Evolutionary conservation across 2,797 vertebrate genomes (phyloP), one percentile per base, ranked within the genome.

Genomic region (Acanthis flammea): DNA sequence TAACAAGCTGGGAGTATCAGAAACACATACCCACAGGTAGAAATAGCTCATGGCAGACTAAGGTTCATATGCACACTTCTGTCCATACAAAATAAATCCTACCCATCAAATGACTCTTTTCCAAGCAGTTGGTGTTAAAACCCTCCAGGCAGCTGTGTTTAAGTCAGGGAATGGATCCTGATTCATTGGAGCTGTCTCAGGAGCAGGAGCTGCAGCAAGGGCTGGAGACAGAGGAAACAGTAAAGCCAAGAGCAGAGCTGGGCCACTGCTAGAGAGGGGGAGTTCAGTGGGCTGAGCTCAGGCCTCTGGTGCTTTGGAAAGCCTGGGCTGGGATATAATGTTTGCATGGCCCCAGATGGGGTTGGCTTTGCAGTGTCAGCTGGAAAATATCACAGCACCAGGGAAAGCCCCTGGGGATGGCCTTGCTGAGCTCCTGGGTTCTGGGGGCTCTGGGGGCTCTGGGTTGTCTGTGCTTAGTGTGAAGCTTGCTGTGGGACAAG

Each of bases 41-140:
- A 47, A 67, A 33, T 12, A 82, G 25, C 47, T 91, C 33, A 13
- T 37, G 45, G 17, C 68, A 94, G 50, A 68, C 28, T 41, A 27
- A 88, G 44, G n/a, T 62, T 86, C 55, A 23, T 22, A 6, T 19
- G 45, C 9, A 10, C 12, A 42, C 23, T 73, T 58, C 19, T 73
- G 21, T 19, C 74, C 37, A 12, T 16, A 37, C 41, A 47, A 88
- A 93, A 88, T 19, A 70, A 90, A 63, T 63, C 44, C 37, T 48
- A 44, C 22, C 16, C 31, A 45, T 27, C 2, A 3, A 47, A 60
- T 0, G 0, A 23, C 4, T 37, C 30, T 51, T 71, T 77, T n/a
- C 54, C 31, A 55, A 62, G 55, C 27, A 71, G 33, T n/a, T 72
- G 67, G 6, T 60, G 25, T 58, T 37, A 72, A 37, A 87, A 13